Evolutionary conservation across 2,888 invertebrate genomes (phyloP).

Genomic region (Helicoverpa assulta): DNA sequence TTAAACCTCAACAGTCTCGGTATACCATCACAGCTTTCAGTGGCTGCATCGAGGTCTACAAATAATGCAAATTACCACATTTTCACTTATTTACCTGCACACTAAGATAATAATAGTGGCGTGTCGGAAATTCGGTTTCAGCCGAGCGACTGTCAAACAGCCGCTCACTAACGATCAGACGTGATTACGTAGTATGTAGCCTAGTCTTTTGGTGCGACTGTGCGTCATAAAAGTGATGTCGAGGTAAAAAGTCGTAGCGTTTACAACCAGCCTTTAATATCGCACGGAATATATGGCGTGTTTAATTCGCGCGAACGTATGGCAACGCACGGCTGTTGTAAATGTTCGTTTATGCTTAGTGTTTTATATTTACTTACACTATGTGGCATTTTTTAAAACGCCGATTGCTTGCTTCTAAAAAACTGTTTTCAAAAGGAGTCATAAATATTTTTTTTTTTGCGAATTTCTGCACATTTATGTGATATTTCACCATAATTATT

Average conservation of each 20-base stretch:
- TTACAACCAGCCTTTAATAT: slow-evolving; percentile 15
- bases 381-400: background rate
- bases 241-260: slow-evolving; percentile 26
- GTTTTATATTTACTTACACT: background rate
- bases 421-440: too few relatives aligned
- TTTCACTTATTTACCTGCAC: slow-evolving; percentile 33
- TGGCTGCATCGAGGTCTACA: slow-evolving; percentile 22
- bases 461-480: too few relatives aligned
- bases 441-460: too few relatives aligned
- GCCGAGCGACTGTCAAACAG: slow-evolving; percentile 1
- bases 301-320: slow-evolving; percentile 31
- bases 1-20: background rate
- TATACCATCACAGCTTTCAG: slow-evolving; percentile 22
- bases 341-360: background rate
- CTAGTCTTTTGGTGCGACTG: background rate
- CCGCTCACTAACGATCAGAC: background rate
- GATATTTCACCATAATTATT: too few relatives aligned
- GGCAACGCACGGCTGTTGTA: slow-evolving; percentile 13
- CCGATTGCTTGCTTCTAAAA: too few relatives aligned
- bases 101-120: slow-evolving; percentile 24
- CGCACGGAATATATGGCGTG: slow-evolving; percentile 19
- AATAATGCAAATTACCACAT: slow-evolving; percentile 41
- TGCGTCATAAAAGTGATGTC: slow-evolving; percentile 16
- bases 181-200: background rate
- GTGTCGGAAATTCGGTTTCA: slow-evolving; percentile 19